These are phyloP conservation scores for Eurytemora carolleeae DNA, from an alignment of 1,140 invertebrate genomes.

Conservation along the genomic window DNA sequence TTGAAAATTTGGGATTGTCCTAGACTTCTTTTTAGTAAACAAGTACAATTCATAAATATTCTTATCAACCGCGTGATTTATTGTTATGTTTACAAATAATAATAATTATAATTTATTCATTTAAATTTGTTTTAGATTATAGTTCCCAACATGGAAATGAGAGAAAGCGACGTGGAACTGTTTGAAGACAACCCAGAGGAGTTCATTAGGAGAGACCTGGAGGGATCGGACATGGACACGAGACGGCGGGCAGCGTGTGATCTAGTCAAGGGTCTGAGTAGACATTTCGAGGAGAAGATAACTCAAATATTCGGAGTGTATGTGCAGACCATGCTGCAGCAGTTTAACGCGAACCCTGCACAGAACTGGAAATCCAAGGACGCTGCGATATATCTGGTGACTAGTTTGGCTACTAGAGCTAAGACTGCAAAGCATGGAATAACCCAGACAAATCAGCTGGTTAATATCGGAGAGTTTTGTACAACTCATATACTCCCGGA, in stretches of 20 bases:
- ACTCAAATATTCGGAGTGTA: conserved; percentile 81
- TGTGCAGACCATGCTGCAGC: conserved; percentile 56
- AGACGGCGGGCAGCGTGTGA: conserved; percentile 83
- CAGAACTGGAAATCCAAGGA: conserved; percentile 83
- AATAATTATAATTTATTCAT: too few relatives aligned
- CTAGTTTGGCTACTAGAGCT: conserved; percentile 74
- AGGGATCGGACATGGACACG: conserved; percentile 95
- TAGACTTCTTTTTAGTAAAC: too few relatives aligned
- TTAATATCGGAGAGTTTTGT: conserved; percentile 71
- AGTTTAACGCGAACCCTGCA: conserved; percentile 50
- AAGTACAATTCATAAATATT: too few relatives aligned
- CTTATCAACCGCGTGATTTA: too few relatives aligned
- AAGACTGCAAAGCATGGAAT: conserved; percentile 74
- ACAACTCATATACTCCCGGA: conserved; percentile 62
- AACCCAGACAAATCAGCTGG: conserved; percentile 67
- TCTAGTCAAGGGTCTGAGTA: conserved; percentile 67
- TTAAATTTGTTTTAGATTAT: conserved; percentile 31
- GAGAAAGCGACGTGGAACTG: conserved; percentile 76
- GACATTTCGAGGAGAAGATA: conserved; percentile 74
- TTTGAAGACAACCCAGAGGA: conserved; percentile 97
- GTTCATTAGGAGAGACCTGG: conserved; percentile 88
- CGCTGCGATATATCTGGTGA: conserved; percentile 84
- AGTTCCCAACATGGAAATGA: conserved; percentile 91
- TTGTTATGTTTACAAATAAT: too few relatives aligned
- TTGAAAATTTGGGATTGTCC: too few relatives aligned